phyloP scores from a whole-genome alignment of 2,113 vertebrate genomes.

The Pimephales promelas region DNA sequence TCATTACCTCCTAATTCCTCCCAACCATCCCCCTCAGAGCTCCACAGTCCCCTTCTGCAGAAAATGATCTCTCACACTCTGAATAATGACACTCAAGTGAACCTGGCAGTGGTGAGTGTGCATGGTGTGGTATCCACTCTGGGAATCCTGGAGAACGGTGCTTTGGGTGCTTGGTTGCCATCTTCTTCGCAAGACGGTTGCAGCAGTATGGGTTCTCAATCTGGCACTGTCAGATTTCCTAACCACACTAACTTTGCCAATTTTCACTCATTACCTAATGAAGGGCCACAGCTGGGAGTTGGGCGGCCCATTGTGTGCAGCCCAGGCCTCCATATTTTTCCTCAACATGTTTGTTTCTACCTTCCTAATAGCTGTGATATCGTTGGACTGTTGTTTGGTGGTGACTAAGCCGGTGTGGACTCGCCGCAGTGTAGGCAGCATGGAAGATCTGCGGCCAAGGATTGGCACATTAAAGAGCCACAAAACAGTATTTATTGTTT shows the following conservation, averaged over 20 bases:
- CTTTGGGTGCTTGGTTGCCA: constrained; percentile 83
- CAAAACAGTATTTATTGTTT: no score
- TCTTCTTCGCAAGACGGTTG: constrained; percentile 83
- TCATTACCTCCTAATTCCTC: background rate
- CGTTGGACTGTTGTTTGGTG: constrained; percentile 84
- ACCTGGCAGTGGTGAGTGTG: constrained; percentile 68
- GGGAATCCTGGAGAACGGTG: constrained; percentile 86
- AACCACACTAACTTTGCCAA: constrained; percentile 85
- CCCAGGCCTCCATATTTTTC: constrained; percentile 82
- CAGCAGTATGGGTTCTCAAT: constrained; percentile 90
- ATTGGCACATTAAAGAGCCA: constrained; percentile 68
- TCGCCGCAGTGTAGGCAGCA: constrained; percentile 77
- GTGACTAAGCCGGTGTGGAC: constrained; percentile 88
- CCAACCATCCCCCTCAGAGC: background rate
- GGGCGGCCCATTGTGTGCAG: constrained; percentile 80
- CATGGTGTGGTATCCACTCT: constrained; percentile 74
- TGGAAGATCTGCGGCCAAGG: constrained; percentile 74
- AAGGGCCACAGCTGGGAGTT: constrained; percentile 84
- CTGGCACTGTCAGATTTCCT: constrained; percentile 89
- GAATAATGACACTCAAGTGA: constrained; percentile 57
- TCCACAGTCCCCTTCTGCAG: constrained; percentile 65
- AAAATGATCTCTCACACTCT: constrained; percentile 57
- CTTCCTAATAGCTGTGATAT: constrained; percentile 87
- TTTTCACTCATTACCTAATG: constrained; percentile 82
- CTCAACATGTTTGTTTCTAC: constrained; percentile 93